Percentiles rank a stretch among this genome's conserved stretches.
Conservation (phyloP, 2,888 invertebrate species). For the Archips xylosteana region DNA sequence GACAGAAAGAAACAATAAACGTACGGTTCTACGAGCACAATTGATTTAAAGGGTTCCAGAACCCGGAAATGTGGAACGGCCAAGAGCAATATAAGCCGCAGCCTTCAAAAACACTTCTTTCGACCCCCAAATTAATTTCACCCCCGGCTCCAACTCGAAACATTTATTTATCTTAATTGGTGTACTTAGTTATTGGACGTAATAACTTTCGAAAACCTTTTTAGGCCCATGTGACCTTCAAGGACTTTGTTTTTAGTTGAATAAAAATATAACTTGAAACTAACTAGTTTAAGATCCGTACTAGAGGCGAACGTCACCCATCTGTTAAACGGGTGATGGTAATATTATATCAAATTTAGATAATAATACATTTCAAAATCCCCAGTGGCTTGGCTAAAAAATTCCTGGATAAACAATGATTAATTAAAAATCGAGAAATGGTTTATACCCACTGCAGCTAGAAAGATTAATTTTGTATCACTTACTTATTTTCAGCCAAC, state of each 20-base stretch:
- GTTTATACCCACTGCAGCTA: no score
- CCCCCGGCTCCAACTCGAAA: slow-evolving; percentile 9
- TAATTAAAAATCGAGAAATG: no score
- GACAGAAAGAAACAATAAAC: background rate
- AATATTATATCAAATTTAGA: no score
- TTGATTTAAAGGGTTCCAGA: background rate
- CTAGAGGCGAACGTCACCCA: no score
- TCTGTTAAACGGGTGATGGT: no score
- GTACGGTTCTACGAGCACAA: background rate
- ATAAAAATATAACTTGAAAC: no score
- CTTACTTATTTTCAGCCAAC: no score
- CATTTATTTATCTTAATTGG: slow-evolving; percentile 26
- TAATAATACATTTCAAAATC: no score
- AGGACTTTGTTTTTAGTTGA: background rate
- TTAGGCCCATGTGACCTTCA: background rate
- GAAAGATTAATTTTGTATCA: no score
- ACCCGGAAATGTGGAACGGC: background rate
- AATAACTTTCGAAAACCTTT: background rate
- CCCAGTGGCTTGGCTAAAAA: no score
- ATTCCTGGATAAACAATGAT: no score
- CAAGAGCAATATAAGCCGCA: slow-evolving; percentile 10
- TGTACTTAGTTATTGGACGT: slow-evolving; percentile 5
- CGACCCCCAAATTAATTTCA: slow-evolving; percentile 18
- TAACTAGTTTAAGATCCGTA: no score
- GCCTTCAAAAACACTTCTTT: slow-evolving; percentile 15